Evolutionary conservation across 2,888 invertebrate species (phyloP), one percentile per base, ranked within the genome.

Genomic region (Exocentrus adspersus): DNA sequence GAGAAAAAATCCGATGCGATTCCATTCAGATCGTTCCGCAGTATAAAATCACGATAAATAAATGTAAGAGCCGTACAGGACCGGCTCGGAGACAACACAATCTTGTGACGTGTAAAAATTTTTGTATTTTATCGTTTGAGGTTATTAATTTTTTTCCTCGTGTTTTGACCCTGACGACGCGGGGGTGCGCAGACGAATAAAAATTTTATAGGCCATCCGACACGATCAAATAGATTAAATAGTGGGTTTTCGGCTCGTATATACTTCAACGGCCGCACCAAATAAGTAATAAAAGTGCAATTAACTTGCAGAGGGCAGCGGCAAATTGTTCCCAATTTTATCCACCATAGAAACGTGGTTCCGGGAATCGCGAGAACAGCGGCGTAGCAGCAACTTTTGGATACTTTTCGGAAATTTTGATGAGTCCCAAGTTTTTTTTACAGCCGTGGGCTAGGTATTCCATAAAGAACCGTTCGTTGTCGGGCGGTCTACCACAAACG

Each of bases 21-120:
- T 45, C 56, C 32, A 56, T 45, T 56, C 32, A 57, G 46, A 46
- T 57, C 24, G 57, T 46, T 46, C 57, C 17, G 10, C n/a, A 57
- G 46, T 57, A 57, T 48, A 48, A 28, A 48, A 28, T 28, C 6
- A 16, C 28, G 12, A 48, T 48, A 48, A 48, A 48, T 48, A 28
- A 7, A 14, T 48, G 48, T 24, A 17, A 14, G n/a, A n/a, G n/a
- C n/a, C n/a, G 24, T 48, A 24, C 17, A 28, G 10, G 28, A 16
- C n/a, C 4, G 10, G 9, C 14, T 17, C 24, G 28, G 48, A 16
- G 17, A 20, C n/a, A 17, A n/a, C n/a, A n/a, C n/a, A n/a, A n/a
- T n/a, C n/a, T n/a, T n/a, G n/a, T n/a, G n/a, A n/a, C n/a, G n/a
- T n/a, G n/a, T n/a, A n/a, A n/a, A n/a, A n/a, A n/a, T n/a, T n/a